Evolutionary conservation across 2,113 vertebrate species (phyloP), one percentile per base, ranked within the genome.

Genomic region (Brachirus orientalis): DNA sequence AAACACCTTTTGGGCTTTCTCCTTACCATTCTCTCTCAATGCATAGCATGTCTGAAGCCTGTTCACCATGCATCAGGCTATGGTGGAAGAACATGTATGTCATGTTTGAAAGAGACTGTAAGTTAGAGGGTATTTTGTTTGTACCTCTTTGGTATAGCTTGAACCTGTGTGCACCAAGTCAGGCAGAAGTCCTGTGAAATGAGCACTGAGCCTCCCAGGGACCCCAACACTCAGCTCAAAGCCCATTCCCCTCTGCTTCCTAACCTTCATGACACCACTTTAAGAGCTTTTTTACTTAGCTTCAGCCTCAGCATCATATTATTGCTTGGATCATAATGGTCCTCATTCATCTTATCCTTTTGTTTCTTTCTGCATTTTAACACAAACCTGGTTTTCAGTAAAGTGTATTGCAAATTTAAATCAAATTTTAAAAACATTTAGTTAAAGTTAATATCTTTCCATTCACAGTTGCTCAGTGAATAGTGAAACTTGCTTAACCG

Each of bases 11-110:
- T 19, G 33, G n/a, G 20, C 17, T 13, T 40, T 40, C 64, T 69
- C 74, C 37, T 51, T 47, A 41, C 22, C 55, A n/a, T 54, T 69
- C 69, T 36, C 48, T 11, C 37, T 55, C 13, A n/a, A 52, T 59
- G 71, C 73, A 67, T 53, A 17, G 63, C 54, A 77, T 65, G 58
- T 71, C 86, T 66, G 57, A 61, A 63, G 62, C 53, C 14, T 58
- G 41, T 73, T 68, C 9, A 36, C 6, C 43, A 69, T 78, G 20
- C 53, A 65, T 72, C 62, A 71, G 11, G 10, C 50, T 12, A 10
- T 7, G 62, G n/a, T 8, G 35, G 46, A 44, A 67, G 55, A 67
- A 11, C 41, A 51, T 43, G 9, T 43, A 58, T 70, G 56, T 35
- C 61, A 45, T 64, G 43, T 56, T 35, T 69, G 41, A 4, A 57